These are phyloP conservation scores for Myanophis thanlyinensis DNA, from an alignment of 2,113 vertebrate species.

Conservation along the genomic window DNA sequence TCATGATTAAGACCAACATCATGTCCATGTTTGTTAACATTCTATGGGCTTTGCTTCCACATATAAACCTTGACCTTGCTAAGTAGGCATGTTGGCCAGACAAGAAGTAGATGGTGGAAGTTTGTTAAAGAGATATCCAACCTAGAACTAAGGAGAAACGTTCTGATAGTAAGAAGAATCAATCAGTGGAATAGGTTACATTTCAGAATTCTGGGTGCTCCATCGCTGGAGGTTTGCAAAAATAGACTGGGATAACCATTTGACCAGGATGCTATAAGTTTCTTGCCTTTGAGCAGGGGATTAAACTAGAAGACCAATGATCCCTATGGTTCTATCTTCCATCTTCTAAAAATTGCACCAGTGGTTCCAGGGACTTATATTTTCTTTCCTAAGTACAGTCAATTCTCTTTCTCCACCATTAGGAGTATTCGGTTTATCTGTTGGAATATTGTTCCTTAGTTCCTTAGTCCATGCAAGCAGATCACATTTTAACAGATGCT, in stretches of 20 bases:
- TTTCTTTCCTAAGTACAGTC: neutral
- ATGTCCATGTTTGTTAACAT: neutral
- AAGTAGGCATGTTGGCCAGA: neutral
- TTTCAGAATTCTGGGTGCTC: neutral
- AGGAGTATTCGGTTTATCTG: neutral
- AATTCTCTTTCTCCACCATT: neutral
- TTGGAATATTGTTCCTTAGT: neutral
- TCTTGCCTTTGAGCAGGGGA: neutral
- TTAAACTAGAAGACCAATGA: neutral
- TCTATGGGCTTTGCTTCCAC: neutral
- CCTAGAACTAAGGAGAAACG: neutral
- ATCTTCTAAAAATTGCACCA: neutral
- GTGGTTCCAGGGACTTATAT: neutral
- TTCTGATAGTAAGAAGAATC: neutral
- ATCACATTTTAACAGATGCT: neutral
- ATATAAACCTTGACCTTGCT: neutral
- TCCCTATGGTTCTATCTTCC: neutral
- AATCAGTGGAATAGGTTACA: neutral
- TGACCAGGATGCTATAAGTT: neutral
- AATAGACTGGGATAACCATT: neutral
- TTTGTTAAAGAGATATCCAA: neutral
- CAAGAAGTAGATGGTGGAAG: neutral
- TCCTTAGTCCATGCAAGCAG: neutral
- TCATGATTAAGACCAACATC: neutral
- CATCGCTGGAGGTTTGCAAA: neutral